A percentile compares a stretch with the other conserved stretches of the same genome.
Evolutionary conservation across 2,113 vertebrate species (phyloP).

Genomic region (Microcebus griseorufus): DNA sequence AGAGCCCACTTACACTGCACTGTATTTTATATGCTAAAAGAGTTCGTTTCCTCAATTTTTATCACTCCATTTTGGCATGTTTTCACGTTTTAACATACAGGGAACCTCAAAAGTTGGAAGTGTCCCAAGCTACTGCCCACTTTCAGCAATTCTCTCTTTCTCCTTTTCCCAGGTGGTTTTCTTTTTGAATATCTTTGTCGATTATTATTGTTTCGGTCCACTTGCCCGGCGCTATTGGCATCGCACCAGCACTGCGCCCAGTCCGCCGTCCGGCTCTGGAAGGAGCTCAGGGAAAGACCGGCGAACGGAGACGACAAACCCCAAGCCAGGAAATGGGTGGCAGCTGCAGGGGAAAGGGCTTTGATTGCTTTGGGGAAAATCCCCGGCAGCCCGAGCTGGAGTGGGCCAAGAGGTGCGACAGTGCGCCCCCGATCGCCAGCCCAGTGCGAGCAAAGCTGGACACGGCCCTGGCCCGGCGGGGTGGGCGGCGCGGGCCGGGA

Average conservation of each 20-base stretch:
- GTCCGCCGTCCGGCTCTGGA: background rate
- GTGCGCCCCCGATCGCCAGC: background rate
- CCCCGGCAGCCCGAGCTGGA: too few species aligned
- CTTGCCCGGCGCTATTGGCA: background rate
- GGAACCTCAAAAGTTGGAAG: background rate
- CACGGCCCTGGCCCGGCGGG: accelerated
- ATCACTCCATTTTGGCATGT: background rate
- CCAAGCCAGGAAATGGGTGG: background rate
- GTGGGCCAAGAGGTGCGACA: background rate
- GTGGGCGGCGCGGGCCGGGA: accelerated
- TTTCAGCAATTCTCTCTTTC: background rate
- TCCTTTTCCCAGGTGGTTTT: background rate
- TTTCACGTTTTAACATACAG: background rate
- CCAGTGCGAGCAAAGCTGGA: background rate
- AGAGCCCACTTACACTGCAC: too few species aligned
- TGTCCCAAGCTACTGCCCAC: background rate
- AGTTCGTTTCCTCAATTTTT: background rate
- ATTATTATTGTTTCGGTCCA: background rate
- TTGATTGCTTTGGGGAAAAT: background rate
- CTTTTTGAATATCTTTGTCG: background rate
- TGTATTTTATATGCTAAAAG: background rate
- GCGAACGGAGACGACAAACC: background rate
- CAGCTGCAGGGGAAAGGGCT: background rate
- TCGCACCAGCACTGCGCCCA: accelerated
- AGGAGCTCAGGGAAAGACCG: background rate